Evolutionary conservation across 2,797 vertebrate species (phyloP).

Genomic region (Martes flavigula): DNA sequence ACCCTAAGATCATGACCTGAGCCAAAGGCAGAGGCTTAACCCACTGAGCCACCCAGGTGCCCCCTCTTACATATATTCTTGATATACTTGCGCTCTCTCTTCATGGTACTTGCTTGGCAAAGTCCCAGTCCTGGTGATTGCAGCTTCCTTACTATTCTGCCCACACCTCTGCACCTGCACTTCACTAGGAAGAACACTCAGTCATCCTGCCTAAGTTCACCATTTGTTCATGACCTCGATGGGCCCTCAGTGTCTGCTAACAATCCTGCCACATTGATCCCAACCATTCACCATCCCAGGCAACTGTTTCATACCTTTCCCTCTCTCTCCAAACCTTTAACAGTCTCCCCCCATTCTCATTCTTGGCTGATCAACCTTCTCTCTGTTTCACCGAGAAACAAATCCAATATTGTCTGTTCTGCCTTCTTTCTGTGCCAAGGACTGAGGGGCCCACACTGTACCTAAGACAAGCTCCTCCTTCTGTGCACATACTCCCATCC

Average conservation of each 20-base stretch:
- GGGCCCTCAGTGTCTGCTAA: neutral
- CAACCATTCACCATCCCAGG: neutral
- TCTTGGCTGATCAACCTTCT: neutral
- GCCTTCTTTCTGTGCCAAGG: neutral
- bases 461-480: neutral
- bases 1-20: too few relatives aligned
- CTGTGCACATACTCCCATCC: neutral
- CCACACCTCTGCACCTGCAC: neutral
- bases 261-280: neutral
- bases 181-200: neutral
- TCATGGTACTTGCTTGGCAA: neutral
- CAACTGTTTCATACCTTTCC: neutral
- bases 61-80: neutral
- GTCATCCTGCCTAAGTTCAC: neutral
- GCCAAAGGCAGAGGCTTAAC: too few relatives aligned
- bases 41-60: too few relatives aligned
- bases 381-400: neutral
- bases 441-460: neutral
- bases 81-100: neutral
- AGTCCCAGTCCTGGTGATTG: neutral
- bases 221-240: neutral
- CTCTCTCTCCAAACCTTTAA: neutral
- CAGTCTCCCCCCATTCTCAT: neutral
- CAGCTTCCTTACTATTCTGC: neutral
- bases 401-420: neutral